Percentiles rank a stretch among this genome's conserved stretches.
phyloP scores from a whole-genome alignment of 2,797 vertebrate species.

The Eulemur rubriventer region DNA sequence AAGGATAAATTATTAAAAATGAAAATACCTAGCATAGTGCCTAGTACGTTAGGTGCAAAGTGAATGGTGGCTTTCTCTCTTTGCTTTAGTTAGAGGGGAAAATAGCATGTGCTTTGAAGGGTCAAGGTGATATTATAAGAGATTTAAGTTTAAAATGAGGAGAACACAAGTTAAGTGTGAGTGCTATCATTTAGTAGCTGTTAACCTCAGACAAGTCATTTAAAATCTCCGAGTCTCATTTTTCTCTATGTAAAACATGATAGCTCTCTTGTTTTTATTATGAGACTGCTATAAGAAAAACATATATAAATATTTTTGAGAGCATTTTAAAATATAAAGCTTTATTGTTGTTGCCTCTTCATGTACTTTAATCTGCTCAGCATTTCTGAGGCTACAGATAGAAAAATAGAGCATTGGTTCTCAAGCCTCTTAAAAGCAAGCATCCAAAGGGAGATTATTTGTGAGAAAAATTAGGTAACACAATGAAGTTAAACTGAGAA shows the following conservation, averaged over 20 bases:
- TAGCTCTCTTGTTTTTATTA: background rate
- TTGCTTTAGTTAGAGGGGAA: background rate
- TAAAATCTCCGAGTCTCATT: background rate
- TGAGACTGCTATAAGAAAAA: background rate
- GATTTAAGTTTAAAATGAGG: background rate
- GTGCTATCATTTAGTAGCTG: background rate
- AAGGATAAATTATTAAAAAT: background rate
- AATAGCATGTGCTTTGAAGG: background rate
- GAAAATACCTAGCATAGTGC: background rate
- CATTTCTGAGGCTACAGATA: background rate
- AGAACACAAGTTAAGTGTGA: background rate
- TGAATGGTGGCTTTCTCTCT: background rate
- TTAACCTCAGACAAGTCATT: background rate
- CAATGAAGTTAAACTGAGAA: background rate
- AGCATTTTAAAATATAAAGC: background rate
- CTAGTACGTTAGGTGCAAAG: background rate
- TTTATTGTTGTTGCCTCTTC: background rate
- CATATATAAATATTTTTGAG: background rate
- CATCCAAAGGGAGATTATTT: background rate
- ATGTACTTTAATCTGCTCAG: background rate
- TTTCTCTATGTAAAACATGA: background rate
- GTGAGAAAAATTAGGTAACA: background rate
- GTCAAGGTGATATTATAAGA: background rate
- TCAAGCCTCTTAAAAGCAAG: background rate
- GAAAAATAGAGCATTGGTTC: background rate